phyloP scores from a whole-genome alignment of 2,797 vertebrate species.

The Spatula clypeata region DNA sequence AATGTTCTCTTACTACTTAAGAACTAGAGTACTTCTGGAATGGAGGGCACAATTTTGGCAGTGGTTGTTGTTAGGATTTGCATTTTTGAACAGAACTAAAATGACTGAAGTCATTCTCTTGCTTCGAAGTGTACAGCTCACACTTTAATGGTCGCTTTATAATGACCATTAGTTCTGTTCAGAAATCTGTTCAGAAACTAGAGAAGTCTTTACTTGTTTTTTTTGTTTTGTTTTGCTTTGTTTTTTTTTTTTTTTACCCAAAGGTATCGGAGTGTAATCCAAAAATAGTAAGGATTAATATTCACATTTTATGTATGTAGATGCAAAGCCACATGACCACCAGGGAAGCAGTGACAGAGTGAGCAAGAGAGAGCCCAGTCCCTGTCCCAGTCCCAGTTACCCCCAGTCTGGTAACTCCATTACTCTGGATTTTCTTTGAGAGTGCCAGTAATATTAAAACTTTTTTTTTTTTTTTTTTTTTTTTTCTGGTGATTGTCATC shows the following conservation, averaged over 20 bases:
- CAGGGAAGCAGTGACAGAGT: not conserved
- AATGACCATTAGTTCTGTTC: not conserved
- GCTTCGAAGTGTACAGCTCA: not conserved
- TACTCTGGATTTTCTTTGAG: not conserved
- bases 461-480: too few relatives aligned
- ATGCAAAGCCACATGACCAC: not conserved
- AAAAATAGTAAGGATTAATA: fast-evolving
- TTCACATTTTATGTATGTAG: fast-evolving
- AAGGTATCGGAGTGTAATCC: not conserved
- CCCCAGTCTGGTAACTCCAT: not conserved
- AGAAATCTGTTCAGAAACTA: not conserved
- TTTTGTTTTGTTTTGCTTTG: not conserved
- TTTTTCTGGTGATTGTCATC: fast-evolving
- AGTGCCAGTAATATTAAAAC: not conserved
- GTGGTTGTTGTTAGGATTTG: not conserved
- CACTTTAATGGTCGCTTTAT: not conserved
- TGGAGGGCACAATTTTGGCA: not conserved
- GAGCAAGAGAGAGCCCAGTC: not conserved
- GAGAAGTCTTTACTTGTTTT: not conserved
- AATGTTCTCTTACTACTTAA: not conserved
- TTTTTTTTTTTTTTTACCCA: not conserved
- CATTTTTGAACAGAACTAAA: not conserved
- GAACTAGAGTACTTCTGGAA: not conserved
- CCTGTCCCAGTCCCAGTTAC: too few relatives aligned
- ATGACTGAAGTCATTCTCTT: not conserved